phyloP scores from a whole-genome alignment of 2,797 vertebrate genomes.

The Chelonia mydas region DNA sequence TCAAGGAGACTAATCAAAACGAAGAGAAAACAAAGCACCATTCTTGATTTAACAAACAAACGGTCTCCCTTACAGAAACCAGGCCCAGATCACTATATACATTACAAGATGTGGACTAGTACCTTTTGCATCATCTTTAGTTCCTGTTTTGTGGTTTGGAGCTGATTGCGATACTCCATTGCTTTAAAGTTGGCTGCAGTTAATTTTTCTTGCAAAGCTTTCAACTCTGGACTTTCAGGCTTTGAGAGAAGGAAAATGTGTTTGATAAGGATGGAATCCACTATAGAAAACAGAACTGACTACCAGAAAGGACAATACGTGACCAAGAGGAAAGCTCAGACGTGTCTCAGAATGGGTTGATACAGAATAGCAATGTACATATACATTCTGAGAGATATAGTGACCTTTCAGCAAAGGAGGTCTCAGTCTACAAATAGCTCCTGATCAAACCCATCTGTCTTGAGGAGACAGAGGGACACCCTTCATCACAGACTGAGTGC shows the following conservation, averaged over 20 bases:
- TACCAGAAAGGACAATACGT: neutral
- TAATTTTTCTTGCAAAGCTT: conserved; percentile 90
- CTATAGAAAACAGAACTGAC: neutral
- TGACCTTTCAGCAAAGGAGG: neutral
- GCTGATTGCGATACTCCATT: conserved; percentile 91
- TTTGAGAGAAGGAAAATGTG: conserved; percentile 9
- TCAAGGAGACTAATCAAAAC: neutral
- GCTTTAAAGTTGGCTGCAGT: conserved; percentile 87
- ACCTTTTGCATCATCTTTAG: conserved; percentile 94
- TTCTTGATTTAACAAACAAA: neutral
- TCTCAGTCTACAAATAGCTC: neutral
- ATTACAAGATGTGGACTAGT: neutral
- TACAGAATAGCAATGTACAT: neutral
- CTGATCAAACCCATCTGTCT: neutral
- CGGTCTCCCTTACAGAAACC: neutral
- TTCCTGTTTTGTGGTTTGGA: conserved; percentile 90
- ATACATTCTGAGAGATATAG: neutral
- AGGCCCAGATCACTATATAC: neutral
- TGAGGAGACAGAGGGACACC: neutral
- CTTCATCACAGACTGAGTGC: neutral
- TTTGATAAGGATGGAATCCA: neutral
- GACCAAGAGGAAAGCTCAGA: neutral
- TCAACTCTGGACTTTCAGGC: conserved; percentile 83
- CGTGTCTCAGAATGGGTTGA: neutral
- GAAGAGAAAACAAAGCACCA: neutral